phyloP scores from a whole-genome alignment of 2,888 invertebrate genomes.

The Subacronicta megacephala region DNA sequence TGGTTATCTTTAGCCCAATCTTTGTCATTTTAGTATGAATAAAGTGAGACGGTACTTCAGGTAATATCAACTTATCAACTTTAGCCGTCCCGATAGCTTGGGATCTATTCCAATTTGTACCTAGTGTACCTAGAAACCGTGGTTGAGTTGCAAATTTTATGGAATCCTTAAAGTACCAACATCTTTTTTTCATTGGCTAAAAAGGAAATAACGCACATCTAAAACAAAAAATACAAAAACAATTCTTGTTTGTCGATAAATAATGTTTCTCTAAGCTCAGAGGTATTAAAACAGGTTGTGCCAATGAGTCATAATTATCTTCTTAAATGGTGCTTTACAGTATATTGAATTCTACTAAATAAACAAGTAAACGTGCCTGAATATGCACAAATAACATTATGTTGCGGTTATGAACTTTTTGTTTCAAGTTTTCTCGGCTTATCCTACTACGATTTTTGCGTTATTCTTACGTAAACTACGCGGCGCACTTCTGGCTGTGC shows the following conservation, averaged over 20 bases:
- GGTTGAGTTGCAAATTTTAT: background rate
- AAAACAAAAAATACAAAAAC: constrained; percentile 21
- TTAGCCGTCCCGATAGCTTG: too few relatives aligned
- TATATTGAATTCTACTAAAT: constrained; percentile 42
- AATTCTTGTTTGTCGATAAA: constrained; percentile 43
- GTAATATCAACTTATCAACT: too few relatives aligned
- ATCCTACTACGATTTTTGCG: constrained; percentile 41
- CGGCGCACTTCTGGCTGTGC: constrained; percentile 79
- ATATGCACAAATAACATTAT: background rate
- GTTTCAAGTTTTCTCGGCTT: background rate
- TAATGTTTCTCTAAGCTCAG: constrained; percentile 63
- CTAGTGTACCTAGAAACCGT: background rate
- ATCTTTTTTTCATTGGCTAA: background rate
- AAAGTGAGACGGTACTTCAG: too few relatives aligned
- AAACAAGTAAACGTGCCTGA: constrained; percentile 19
- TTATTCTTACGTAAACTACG: constrained; percentile 56
- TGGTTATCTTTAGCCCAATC: too few relatives aligned
- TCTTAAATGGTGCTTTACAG: constrained; percentile 59
- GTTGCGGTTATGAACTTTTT: background rate
- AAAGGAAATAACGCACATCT: constrained; percentile 7
- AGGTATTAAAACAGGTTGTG: constrained; percentile 74
- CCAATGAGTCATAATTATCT: constrained; percentile 68
- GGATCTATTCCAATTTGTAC: too few relatives aligned
- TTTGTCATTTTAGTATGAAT: too few relatives aligned
- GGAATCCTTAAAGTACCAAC: too few relatives aligned